phyloP scores from a whole-genome alignment of 2,113 vertebrate species.

The Hippocampus guttulatus region DNA sequence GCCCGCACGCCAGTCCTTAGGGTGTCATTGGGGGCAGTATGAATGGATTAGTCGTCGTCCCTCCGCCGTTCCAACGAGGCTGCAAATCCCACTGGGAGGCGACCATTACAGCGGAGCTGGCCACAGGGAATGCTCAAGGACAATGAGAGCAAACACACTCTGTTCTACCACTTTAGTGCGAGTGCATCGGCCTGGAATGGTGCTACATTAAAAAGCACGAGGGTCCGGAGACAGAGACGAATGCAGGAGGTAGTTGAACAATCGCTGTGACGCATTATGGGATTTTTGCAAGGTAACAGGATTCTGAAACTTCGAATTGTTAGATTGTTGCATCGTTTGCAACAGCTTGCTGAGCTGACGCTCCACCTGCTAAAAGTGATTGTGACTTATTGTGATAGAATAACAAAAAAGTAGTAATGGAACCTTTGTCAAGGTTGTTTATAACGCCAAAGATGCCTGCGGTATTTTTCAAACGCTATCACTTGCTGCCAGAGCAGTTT shows the following conservation, averaged over 20 bases:
- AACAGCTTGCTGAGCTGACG: not conserved
- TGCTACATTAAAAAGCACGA: not conserved
- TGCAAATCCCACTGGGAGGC: not conserved
- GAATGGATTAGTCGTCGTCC: not conserved
- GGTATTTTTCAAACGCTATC: not conserved
- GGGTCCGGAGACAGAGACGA: not conserved
- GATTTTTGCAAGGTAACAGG: not conserved
- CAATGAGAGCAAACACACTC: constrained; percentile 2
- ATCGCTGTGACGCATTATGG: not conserved
- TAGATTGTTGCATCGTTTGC: not conserved
- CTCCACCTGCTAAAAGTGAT: not conserved
- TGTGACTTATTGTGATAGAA: not conserved
- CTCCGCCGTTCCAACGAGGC: not conserved
- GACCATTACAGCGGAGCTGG: not conserved
- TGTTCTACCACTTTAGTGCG: not conserved
- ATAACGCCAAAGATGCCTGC: not conserved
- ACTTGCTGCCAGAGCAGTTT: too few relatives aligned
- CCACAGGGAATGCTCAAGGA: constrained; percentile 2
- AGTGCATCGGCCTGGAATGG: not conserved
- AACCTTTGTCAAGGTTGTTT: not conserved
- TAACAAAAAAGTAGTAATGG: not conserved
- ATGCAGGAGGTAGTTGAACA: not conserved
- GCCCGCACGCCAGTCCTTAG: not conserved
- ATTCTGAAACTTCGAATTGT: not conserved
- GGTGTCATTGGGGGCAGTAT: not conserved